Conservation (phyloP, 2,113 vertebrate genomes). For the Riparia riparia region DNA sequence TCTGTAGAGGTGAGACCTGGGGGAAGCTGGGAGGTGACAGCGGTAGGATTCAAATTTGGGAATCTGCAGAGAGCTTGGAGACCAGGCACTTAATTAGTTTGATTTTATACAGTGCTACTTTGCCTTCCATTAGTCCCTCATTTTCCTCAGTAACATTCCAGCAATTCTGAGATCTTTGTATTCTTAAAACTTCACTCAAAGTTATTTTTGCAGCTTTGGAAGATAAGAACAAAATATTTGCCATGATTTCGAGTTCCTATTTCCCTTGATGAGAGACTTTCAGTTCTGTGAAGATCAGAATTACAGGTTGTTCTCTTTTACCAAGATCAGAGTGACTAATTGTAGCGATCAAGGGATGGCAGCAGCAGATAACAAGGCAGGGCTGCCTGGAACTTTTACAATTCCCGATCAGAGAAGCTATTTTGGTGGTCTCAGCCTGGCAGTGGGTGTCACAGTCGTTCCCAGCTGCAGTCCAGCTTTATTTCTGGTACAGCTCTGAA, state of each 20-base stretch:
- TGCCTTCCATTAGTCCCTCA: neutral
- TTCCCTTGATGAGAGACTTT: neutral
- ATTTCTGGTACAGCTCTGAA: neutral
- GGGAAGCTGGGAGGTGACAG: neutral
- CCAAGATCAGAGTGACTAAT: neutral
- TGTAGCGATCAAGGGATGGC: neutral
- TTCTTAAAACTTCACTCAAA: neutral
- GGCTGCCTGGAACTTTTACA: neutral
- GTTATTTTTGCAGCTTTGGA: neutral
- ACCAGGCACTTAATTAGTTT: neutral
- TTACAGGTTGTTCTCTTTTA: neutral
- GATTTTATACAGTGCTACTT: neutral
- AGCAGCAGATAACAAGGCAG: neutral
- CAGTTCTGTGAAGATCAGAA: neutral
- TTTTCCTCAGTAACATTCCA: neutral
- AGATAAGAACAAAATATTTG: neutral
- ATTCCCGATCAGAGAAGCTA: neutral
- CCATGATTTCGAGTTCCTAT: accelerated
- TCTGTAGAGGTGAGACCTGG: slow-evolving; percentile 80
- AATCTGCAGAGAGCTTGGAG: neutral
- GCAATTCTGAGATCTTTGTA: neutral
- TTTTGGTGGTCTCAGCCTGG: neutral
- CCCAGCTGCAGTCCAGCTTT: neutral
- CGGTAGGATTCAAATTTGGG: neutral
- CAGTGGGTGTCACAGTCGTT: neutral